These are phyloP conservation scores for Lycia hirtaria DNA, from an alignment of 2,888 invertebrate species.

Conservation along the genomic window DNA sequence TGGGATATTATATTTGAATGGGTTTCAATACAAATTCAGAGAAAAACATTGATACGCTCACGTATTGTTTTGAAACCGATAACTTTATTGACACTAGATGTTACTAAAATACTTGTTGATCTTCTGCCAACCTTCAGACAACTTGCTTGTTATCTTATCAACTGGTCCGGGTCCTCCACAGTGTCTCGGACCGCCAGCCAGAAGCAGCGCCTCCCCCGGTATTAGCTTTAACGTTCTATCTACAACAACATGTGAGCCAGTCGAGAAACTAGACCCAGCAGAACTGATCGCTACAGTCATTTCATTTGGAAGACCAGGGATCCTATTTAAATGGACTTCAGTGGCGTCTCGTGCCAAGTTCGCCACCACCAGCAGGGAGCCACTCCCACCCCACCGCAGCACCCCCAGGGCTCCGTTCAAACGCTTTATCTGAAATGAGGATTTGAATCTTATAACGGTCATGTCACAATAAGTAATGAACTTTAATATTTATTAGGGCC, in stretches of 20 bases:
- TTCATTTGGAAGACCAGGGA: conserved; percentile 69
- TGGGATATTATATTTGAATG: too few relatives aligned
- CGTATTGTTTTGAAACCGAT: background rate
- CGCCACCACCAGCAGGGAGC: conserved; percentile 66
- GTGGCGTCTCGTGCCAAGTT: conserved; percentile 78
- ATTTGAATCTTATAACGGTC: conserved; percentile 29
- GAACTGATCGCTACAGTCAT: conserved; percentile 73
- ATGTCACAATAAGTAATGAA: conserved; percentile 33
- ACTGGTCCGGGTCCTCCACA: conserved; percentile 80
- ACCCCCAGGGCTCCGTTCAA: conserved; percentile 76
- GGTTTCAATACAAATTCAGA: background rate
- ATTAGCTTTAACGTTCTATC: conserved; percentile 64
- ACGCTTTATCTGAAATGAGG: conserved; percentile 80
- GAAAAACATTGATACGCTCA: background rate
- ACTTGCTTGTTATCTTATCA: conserved; percentile 74
- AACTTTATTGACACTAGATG: conserved; percentile 20
- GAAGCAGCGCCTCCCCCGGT: conserved; percentile 68
- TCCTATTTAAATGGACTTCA: conserved; percentile 75
- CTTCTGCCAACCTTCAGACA: conserved; percentile 81
- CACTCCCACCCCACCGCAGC: conserved; percentile 71
- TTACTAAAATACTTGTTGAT: conserved; percentile 77
- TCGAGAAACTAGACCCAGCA: conserved; percentile 63
- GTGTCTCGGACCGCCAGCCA: conserved; percentile 72
- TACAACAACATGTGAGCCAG: conserved; percentile 59
- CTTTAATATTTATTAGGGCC: conserved; percentile 37